Percentiles rank a stretch among this genome's conserved stretches.
These are phyloP conservation scores for Megatriorchis doriae DNA, from an alignment of 2,113 vertebrate species.

Conservation along the genomic window DNA sequence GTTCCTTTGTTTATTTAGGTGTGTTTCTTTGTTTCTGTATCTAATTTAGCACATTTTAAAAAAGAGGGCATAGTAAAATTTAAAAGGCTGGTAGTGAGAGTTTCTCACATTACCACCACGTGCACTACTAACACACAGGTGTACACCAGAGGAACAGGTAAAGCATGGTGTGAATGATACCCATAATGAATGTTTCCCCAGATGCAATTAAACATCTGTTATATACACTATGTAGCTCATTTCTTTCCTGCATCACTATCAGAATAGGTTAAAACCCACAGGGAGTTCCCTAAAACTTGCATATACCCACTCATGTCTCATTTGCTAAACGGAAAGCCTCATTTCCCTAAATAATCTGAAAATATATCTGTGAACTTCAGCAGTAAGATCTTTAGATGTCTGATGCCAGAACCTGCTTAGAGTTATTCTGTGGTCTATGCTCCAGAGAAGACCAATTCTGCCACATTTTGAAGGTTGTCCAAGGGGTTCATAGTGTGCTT, in stretches of 20 bases:
- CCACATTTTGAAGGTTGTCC: not conserved
- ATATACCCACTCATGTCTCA: not conserved
- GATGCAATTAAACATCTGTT: constrained; percentile 55
- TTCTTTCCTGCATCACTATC: not conserved
- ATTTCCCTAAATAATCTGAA: not conserved
- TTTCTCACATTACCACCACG: constrained; percentile 75
- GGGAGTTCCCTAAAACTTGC: not conserved
- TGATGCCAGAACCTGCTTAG: not conserved
- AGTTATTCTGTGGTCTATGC: not conserved
- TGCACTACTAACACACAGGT: constrained; percentile 63
- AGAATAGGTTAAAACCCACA: not conserved
- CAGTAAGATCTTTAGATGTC: not conserved
- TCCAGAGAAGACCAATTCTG: not conserved
- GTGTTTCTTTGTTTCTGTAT: constrained; percentile 78
- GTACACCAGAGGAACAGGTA: constrained; percentile 66
- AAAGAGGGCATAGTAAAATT: constrained; percentile 64
- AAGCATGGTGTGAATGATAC: constrained; percentile 42
- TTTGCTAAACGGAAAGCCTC: not conserved
- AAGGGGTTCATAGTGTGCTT: not conserved
- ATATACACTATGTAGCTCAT: constrained; percentile 26
- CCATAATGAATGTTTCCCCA: constrained; percentile 60
- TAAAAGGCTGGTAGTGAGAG: constrained; percentile 70
- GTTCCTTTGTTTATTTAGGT: constrained; percentile 77
- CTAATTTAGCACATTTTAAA: constrained; percentile 73
- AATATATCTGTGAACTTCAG: not conserved